These are phyloP conservation scores for Microplitis demolitor DNA, from an alignment of 1,140 invertebrate genomes.

Conservation along the genomic window DNA sequence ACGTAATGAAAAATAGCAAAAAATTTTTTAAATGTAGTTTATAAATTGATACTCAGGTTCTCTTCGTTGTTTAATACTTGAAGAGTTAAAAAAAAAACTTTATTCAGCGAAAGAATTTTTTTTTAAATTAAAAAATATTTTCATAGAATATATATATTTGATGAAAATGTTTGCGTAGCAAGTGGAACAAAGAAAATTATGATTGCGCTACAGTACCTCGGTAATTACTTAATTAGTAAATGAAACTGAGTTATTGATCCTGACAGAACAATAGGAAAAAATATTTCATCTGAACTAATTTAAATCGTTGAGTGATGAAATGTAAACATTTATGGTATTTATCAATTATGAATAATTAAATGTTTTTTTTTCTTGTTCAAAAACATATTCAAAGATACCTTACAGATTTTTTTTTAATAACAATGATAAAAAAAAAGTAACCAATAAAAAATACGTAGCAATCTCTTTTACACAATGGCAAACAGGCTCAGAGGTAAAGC, in stretches of 20 bases:
- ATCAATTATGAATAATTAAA: too few relatives aligned
- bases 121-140: too few relatives aligned
- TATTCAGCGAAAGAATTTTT: too few relatives aligned
- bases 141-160: too few relatives aligned
- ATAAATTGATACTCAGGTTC: too few relatives aligned
- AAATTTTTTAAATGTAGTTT: too few relatives aligned
- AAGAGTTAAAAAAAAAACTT: too few relatives aligned
- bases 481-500: slow-evolving; percentile 28
- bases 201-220: background rate
- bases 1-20: too few relatives aligned
- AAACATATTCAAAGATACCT: too few relatives aligned
- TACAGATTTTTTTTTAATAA: too few relatives aligned
- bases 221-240: slow-evolving; percentile 22
- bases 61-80: too few relatives aligned
- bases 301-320: background rate
- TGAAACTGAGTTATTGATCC: slow-evolving; percentile 22
- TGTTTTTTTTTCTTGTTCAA: background rate
- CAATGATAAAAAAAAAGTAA: background rate
- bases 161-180: background rate
- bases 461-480: slow-evolving; percentile 30
- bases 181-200: background rate
- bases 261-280: background rate
- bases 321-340: too few relatives aligned
- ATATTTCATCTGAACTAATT: slow-evolving; percentile 7
- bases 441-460: background rate